A percentile compares a stretch with the other conserved stretches of the same genome.
phyloP scores from a whole-genome alignment of 2,888 invertebrate genomes.

The Stegana nigrithorax region DNA sequence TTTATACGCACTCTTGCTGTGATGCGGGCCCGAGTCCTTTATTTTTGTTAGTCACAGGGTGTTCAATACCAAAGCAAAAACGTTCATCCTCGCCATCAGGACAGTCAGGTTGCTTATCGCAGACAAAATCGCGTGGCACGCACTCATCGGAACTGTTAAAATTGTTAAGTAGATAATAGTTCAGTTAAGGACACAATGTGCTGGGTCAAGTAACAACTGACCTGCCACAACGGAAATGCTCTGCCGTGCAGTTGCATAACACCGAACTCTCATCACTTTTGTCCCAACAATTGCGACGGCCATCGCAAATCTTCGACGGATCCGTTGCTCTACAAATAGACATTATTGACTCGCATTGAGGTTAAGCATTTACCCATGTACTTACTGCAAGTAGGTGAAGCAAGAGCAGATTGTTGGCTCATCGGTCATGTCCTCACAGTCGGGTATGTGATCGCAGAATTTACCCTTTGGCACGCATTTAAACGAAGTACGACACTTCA shows the following conservation, averaged over 20 bases:
- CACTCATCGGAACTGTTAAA: slow-evolving; percentile 70
- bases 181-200: not conserved
- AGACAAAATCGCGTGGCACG: slow-evolving; percentile 79
- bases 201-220: slow-evolving; percentile 55
- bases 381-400: slow-evolving; percentile 73
- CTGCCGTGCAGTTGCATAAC: slow-evolving; percentile 73
- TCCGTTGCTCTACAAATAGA: slow-evolving; percentile 70
- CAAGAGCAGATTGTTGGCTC: slow-evolving; percentile 77
- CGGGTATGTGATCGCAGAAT: slow-evolving; percentile 76
- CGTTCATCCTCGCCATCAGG: slow-evolving; percentile 80
- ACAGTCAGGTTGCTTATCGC: slow-evolving; percentile 82
- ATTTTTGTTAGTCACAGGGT: slow-evolving; percentile 33
- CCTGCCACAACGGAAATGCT: slow-evolving; percentile 71
- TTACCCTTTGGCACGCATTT: slow-evolving; percentile 77
- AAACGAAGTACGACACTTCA: slow-evolving; percentile 75
- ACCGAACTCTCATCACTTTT: slow-evolving; percentile 80
- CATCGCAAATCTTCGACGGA: slow-evolving; percentile 81
- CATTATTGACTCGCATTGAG: not conserved
- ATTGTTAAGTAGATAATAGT: not conserved
- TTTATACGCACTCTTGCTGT: no score
- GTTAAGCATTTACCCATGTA: not conserved
- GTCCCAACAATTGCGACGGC: slow-evolving; percentile 80
- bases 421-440: slow-evolving; percentile 81
- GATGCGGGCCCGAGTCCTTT: no score
- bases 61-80: slow-evolving; percentile 72